Conservation (phyloP, 2,113 vertebrate species). For the Sclerurus mexicanus region DNA sequence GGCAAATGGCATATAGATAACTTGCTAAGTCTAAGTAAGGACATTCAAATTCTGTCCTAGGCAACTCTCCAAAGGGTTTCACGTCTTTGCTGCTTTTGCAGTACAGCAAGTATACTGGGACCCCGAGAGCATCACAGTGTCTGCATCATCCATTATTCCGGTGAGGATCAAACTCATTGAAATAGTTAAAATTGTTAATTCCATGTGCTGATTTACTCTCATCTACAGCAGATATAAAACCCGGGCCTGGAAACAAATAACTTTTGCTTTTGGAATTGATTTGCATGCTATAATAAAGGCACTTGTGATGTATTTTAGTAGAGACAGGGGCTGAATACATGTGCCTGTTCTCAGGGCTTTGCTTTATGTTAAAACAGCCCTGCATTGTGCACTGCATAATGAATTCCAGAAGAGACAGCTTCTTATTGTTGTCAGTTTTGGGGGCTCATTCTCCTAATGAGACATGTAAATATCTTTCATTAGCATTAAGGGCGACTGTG, state of each 20-base stretch:
- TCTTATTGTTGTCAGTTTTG: conserved; percentile 53
- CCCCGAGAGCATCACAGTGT: neutral
- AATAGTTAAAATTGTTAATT: neutral
- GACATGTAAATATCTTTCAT: conserved; percentile 51
- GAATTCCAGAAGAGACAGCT: conserved; percentile 64
- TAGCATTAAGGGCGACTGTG: conserved; percentile 10
- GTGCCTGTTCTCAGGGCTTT: conserved; percentile 24
- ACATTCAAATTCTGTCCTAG: neutral
- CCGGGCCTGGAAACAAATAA: neutral
- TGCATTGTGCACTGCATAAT: conserved; percentile 48
- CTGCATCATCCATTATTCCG: neutral
- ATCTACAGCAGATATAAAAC: neutral
- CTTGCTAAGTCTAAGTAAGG: neutral
- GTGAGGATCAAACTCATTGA: neutral
- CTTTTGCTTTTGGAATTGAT: conserved; percentile 5
- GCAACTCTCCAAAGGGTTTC: neutral
- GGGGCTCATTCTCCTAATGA: conserved; percentile 48
- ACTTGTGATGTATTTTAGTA: conserved; percentile 26
- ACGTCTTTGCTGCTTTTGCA: neutral
- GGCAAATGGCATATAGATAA: neutral
- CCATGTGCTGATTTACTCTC: neutral
- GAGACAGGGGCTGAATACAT: conserved; percentile 6
- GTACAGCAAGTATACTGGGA: neutral
- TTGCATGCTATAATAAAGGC: conserved; percentile 46
- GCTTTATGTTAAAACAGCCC: conserved; percentile 45